These are phyloP conservation scores for Clarias pachynema DNA, from an alignment of 2,797 vertebrate species.

Conservation along the genomic window DNA sequence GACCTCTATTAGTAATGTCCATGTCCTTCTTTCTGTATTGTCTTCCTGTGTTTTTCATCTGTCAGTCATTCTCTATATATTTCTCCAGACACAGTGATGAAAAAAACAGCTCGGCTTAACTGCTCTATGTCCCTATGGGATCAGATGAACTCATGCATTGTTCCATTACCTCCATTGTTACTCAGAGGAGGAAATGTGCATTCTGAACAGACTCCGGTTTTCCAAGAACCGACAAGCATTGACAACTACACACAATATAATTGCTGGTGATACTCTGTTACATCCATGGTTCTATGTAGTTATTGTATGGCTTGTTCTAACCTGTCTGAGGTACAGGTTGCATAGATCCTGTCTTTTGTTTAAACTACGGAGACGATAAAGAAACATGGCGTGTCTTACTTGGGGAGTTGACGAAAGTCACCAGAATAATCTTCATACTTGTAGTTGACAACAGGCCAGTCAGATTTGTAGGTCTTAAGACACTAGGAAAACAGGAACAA, in stretches of 20 bases:
- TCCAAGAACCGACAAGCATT: constrained; percentile 39
- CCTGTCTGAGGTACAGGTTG: constrained; percentile 26
- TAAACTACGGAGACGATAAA: constrained; percentile 10
- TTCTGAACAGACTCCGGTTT: constrained; percentile 57
- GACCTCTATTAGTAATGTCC: not conserved
- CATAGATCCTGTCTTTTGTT: constrained; percentile 7
- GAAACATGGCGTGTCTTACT: constrained; percentile 73
- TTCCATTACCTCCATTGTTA: constrained; percentile 59
- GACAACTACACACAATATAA: constrained; percentile 23
- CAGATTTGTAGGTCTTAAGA: constrained; percentile 96
- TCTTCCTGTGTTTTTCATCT: not conserved
- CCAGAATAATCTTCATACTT: constrained; percentile 96
- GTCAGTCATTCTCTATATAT: not conserved
- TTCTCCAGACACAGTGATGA: not conserved
- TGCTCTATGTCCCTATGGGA: constrained; percentile 14
- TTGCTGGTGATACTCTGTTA: not conserved
- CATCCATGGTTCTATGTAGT: not conserved
- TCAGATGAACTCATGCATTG: constrained; percentile 41
- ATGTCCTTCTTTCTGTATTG: not conserved
- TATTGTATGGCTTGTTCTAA: constrained; percentile 29
- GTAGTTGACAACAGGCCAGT: constrained; percentile 96
- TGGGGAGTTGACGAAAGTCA: constrained; percentile 95
- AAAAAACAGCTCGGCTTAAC: not conserved
- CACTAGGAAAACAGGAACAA: constrained; percentile 73
- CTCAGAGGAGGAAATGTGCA: constrained; percentile 37